phyloP scores from a whole-genome alignment of 2,888 invertebrate genomes.

The Drosophila anceps region DNA sequence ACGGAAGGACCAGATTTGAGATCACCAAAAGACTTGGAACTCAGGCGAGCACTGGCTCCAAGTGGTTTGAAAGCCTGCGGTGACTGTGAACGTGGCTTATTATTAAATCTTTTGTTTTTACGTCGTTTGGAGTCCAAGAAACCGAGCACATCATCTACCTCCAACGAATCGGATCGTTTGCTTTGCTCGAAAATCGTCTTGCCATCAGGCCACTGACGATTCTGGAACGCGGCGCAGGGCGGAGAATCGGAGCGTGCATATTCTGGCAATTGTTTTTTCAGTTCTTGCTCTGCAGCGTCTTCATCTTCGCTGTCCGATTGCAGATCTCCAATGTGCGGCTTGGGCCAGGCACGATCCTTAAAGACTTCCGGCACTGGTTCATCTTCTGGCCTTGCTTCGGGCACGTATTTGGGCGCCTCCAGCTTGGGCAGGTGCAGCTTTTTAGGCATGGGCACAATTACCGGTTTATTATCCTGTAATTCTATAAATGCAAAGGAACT shows the following conservation, averaged over 20 bases:
- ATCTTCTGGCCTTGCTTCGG: slow-evolving; percentile 49
- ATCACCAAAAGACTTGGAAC: slow-evolving; percentile 75
- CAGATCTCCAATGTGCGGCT: slow-evolving; percentile 49
- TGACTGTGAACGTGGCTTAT: slow-evolving; percentile 75
- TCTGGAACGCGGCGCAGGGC: slow-evolving; percentile 66
- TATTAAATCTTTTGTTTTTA: slow-evolving; percentile 18
- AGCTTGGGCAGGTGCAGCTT: slow-evolving; percentile 74
- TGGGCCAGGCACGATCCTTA: slow-evolving; percentile 80
- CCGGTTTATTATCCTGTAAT: slow-evolving; percentile 76
- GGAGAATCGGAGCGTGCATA: slow-evolving; percentile 72
- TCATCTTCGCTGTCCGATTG: slow-evolving; percentile 48
- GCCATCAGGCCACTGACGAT: slow-evolving; percentile 82
- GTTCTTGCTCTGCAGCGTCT: slow-evolving; percentile 29
- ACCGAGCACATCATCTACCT: slow-evolving; percentile 51
- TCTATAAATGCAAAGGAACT: slow-evolving; percentile 83
- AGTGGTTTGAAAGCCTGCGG: slow-evolving; percentile 64
- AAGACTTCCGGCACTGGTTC: slow-evolving; percentile 73
- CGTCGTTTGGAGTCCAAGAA: slow-evolving; percentile 33
- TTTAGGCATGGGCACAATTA: slow-evolving; percentile 81
- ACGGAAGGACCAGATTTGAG: slow-evolving; percentile 65
- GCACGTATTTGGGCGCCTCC: slow-evolving; percentile 63
- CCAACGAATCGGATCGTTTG: slow-evolving; percentile 33
- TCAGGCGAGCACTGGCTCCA: slow-evolving; percentile 48
- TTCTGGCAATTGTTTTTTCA: slow-evolving; percentile 56
- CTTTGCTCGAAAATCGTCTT: slow-evolving; percentile 67